Conservation (phyloP, 2,888 invertebrate genomes). For the Dione vanillae region DNA sequence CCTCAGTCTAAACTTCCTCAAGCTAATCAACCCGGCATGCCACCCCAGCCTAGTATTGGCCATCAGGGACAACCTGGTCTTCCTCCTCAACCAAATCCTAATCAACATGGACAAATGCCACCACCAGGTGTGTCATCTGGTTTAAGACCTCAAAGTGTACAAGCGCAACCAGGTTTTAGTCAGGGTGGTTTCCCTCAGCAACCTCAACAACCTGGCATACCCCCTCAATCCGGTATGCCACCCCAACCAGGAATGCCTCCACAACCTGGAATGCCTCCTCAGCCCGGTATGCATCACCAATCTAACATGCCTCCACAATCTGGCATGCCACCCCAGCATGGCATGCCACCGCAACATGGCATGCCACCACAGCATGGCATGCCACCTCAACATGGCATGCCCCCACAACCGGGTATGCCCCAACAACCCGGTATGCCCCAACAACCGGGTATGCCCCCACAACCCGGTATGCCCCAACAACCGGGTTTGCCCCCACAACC, state of each 20-base stretch:
- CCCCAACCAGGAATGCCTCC: constrained; percentile 53
- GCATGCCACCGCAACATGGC: constrained; percentile 47
- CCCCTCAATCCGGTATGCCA: constrained; percentile 51
- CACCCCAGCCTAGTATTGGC: constrained; percentile 42
- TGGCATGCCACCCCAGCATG: constrained; percentile 51
- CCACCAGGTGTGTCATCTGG: constrained; percentile 41
- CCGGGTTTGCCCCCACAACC: constrained; percentile 50
- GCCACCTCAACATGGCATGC: constrained; percentile 60
- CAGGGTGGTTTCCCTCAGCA: constrained; percentile 51
- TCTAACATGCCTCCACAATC: constrained; percentile 58
- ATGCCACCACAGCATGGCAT: constrained; percentile 52
- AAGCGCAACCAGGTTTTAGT: constrained; percentile 50
- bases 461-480: constrained; percentile 53
- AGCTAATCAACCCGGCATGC: constrained; percentile 48
- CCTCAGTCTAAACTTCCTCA: constrained; percentile 55
- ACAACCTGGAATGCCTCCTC: constrained; percentile 49
- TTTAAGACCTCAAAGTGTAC: constrained; percentile 49
- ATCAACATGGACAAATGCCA: constrained; percentile 41
- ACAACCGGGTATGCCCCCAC: constrained; percentile 49
- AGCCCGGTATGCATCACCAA: constrained; percentile 48
- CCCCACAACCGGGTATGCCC: constrained; percentile 50
- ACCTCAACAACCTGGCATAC: constrained; percentile 48
- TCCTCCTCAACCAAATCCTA: constrained; percentile 58
- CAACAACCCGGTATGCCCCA: constrained; percentile 47
- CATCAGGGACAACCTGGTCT: constrained; percentile 39